Evolutionary conservation across 2,888 invertebrate genomes (phyloP).

Genomic region (Microctonus hyperodae): DNA sequence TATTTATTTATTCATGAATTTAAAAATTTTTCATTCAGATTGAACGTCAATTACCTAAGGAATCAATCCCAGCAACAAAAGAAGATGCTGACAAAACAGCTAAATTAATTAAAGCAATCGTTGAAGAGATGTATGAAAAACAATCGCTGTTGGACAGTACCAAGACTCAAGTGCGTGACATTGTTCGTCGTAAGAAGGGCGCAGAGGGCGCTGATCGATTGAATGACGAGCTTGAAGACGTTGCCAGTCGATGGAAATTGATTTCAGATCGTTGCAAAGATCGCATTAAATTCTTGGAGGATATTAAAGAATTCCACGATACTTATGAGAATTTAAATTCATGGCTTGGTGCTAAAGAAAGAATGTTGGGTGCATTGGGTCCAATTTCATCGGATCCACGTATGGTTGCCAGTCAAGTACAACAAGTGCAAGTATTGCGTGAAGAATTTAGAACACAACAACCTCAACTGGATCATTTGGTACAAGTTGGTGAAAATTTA

Average conservation of each 20-base stretch:
- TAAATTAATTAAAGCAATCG: conserved; percentile 79
- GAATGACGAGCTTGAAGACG: conserved; percentile 84
- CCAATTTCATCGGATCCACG: conserved; percentile 96
- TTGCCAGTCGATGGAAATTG: conserved; percentile 85
- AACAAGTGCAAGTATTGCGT: conserved; percentile 87
- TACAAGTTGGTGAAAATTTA: conserved; percentile 81
- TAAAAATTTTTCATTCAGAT: conserved; percentile 65
- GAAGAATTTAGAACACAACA: conserved; percentile 95
- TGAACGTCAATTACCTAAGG: conserved; percentile 86
- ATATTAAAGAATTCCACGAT: conserved; percentile 91
- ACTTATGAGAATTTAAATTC: conserved; percentile 82
- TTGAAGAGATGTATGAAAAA: conserved; percentile 93
- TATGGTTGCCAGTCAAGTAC: conserved; percentile 95
- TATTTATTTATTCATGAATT: too few relatives aligned
- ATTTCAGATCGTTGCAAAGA: conserved; percentile 83
- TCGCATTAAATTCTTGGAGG: conserved; percentile 78
- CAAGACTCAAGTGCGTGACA: conserved; percentile 85
- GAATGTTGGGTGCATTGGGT: conserved; percentile 94
- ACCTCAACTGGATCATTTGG: conserved; percentile 85
- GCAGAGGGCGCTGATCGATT: conserved; percentile 84
- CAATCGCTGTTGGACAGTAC: conserved; percentile 91
- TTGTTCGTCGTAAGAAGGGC: conserved; percentile 83
- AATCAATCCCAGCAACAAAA: conserved; percentile 78
- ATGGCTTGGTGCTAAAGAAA: conserved; percentile 93
- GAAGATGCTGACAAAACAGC: conserved; percentile 92